Evolutionary conservation across 2,797 vertebrate genomes (phyloP).

Genomic region (Typhlichthys eigenmanni): DNA sequence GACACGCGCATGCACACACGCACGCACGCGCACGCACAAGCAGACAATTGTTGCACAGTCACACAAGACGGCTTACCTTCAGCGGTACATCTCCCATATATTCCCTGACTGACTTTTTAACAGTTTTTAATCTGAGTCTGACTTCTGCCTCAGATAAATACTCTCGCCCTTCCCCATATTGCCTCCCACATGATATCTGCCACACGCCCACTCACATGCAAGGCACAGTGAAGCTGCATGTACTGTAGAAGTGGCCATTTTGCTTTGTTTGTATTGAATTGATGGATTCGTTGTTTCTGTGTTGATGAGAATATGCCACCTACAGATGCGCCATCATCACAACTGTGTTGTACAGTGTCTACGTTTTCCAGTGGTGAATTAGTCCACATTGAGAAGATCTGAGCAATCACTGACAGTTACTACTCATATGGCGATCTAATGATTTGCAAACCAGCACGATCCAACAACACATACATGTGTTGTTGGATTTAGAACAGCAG

Average conservation of each 20-base stretch:
- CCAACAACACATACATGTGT: background rate
- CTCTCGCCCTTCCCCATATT: constrained; percentile 49
- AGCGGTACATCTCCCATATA: constrained; percentile 16
- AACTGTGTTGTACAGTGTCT: constrained; percentile 2
- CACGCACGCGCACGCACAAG: background rate
- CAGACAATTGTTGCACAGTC: too few relatives aligned
- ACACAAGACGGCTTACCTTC: constrained; percentile 14
- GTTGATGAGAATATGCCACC: constrained; percentile 27
- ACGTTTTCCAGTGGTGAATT: constrained; percentile 4
- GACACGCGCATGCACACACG: background rate
- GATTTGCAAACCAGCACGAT: background rate
- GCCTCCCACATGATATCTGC: constrained; percentile 61
- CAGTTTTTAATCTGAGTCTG: constrained; percentile 51
- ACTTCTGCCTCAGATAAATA: constrained; percentile 49
- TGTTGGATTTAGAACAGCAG: background rate
- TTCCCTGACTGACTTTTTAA: constrained; percentile 46
- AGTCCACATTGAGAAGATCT: constrained; percentile 5
- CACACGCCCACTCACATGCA: constrained; percentile 56
- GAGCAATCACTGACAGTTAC: background rate
- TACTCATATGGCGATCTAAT: background rate
- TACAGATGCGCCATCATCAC: constrained; percentile 27
- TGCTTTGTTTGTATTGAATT: constrained; percentile 6
- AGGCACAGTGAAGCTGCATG: constrained; percentile 33
- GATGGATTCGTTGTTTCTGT: background rate
- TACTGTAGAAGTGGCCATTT: constrained; percentile 34